Base-by-base conservation (phyloP, 2,797 vertebrate genomes). In the Sebastes minor region DNA sequence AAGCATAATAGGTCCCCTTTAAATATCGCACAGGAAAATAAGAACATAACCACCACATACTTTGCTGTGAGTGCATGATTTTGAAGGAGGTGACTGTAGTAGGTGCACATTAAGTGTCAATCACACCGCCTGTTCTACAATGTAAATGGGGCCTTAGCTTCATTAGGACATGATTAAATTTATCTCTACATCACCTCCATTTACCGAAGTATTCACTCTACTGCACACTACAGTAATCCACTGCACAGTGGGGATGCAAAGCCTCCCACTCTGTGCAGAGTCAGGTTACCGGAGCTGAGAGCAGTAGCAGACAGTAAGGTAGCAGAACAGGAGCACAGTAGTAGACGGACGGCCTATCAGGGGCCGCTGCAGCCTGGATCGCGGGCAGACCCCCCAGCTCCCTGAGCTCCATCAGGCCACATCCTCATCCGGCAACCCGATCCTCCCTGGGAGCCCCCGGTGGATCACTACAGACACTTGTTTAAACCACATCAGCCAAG, bases 401-500 rank as follows among this genome's bases (percentile, higher is more conserved):
- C 83, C 88, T 22, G 38, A 82, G 77, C 84, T 88, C 90, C 87
- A 92, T 91, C 88, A 86, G 86, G 91, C 94, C 93, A 94, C 94
- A 94, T 95, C 92, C 94, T 93, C 83, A 91, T 92, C 91, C 86
- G 78, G 93, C 86, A 94, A 95, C 89, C 74, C 71, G 76, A 94
- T 94, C 92, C 91, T 88, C 88, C 89, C 91, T 49, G 52, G 83
- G 87, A 93, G 89, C 90, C 88, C 83, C 86, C 82, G 68, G 85
- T 59, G 81, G 88, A 92, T 92, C 88, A 84, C 88, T 90, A 86
- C 85, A 93, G 88, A 94, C 93, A 94, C 94, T 94, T 93, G 86
- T 94, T 91, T 90, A 88, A 95, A 95, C 92, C 94, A 90, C 94
- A 94, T 94, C 92, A 89, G 87, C 82, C 84, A 83, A 81, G 87